Evolutionary conservation across 2,888 invertebrate species (phyloP), one percentile per base, ranked within the genome.

Genomic region (Sphecodes monilicornis): DNA sequence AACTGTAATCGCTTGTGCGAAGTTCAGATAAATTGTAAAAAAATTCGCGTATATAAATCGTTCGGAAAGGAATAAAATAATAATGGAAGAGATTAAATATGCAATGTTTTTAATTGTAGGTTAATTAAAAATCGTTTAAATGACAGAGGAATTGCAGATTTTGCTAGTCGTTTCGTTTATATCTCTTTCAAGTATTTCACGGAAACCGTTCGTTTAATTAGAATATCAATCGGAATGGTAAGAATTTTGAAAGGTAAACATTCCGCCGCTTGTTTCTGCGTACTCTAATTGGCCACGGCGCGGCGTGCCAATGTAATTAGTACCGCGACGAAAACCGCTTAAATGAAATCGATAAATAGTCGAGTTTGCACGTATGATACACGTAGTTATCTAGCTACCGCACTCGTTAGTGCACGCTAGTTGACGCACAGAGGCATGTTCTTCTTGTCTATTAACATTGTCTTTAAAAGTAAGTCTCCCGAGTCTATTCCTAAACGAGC

Each of bases 271-370:
- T n/a, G n/a, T 22, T 60, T 39, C 73, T 26, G 66, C 64, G 16
- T 68, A 76, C 54, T 80, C 81, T 82, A 82, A 80, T 82, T 82
- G 81, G 32, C 43, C 36, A 39, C 75, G 43, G 76, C 81, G 36
- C 75, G 43, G 76, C 81, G 80, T 76, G 82, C 82, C 75, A 76
- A 82, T 66, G 70, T 57, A 75, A 80, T 82, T 82, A 82, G 75
- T 69, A 50, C 6, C 60, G 29, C 32, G 39, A 57, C 66, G 76
- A 71, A 75, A 76, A 76, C 71, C 73, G 76, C 29, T 54, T 71
- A 46, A 80, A 82, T 66, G 54, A 43, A 75, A 29, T 43, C 69
- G 80, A 82, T 75, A 71, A 82, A 80, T 68, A 80, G 71, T n/a
- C 64, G 43, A 76, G 80, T 76, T 80, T 71, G 39, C 70, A 64